These are phyloP conservation scores for Drosophila parthenogenetica DNA, from an alignment of 2,888 invertebrate species.

Conservation along the genomic window DNA sequence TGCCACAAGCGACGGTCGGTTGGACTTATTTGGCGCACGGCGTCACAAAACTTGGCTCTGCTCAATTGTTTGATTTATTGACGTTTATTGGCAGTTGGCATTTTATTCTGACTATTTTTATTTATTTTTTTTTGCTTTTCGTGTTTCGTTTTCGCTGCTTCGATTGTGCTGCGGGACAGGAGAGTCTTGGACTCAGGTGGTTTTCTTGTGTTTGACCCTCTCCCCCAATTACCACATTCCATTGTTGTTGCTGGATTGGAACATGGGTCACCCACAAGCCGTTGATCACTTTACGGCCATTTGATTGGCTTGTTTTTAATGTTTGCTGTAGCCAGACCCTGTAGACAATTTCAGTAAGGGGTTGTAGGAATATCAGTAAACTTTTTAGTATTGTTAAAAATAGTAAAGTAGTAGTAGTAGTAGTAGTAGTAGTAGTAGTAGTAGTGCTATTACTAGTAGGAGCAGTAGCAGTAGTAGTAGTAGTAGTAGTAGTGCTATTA, in stretches of 20 bases:
- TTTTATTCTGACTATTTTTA: constrained; percentile 74
- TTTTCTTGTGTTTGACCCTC: constrained; percentile 13
- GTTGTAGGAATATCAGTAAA: no score
- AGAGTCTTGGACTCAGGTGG: constrained; percentile 37
- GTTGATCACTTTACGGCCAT: constrained; percentile 52
- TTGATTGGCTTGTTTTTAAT: constrained; percentile 58
- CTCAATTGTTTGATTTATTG: constrained; percentile 79
- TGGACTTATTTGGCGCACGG: constrained; percentile 72
- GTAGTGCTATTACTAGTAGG: no score
- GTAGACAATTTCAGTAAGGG: not conserved
- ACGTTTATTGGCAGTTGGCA: constrained; percentile 79
- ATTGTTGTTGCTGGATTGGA: constrained; percentile 22
- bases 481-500: no score
- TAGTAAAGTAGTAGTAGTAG: no score
- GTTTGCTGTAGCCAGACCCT: not conserved
- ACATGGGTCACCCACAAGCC: constrained; percentile 49
- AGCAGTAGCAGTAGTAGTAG: no score
- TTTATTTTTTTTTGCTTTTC: not conserved
- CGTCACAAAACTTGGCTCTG: constrained; percentile 69
- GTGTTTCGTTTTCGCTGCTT: not conserved
- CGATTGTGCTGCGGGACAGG: not conserved
- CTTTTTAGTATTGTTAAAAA: no score
- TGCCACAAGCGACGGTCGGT: constrained; percentile 40
- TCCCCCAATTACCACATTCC: not conserved
- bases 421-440: no score